These are phyloP conservation scores for Amniataba percoides DNA, from an alignment of 2,797 vertebrate species.

Conservation along the genomic window DNA sequence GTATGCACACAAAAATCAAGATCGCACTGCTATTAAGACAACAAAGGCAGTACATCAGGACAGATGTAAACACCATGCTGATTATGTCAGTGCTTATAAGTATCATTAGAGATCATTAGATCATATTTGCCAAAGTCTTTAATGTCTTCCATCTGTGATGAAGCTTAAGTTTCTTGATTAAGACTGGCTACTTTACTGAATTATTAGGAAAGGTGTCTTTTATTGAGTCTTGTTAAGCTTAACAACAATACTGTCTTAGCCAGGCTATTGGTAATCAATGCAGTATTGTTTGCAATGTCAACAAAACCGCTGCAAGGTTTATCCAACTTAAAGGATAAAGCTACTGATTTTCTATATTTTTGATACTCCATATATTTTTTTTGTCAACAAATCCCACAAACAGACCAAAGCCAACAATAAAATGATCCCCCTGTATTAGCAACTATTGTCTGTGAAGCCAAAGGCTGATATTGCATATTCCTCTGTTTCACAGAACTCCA, in stretches of 20 bases:
- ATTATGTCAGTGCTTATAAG: constrained; percentile 20
- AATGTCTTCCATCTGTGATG: background rate
- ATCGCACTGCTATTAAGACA: constrained; percentile 40
- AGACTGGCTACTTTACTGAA: background rate
- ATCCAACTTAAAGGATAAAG: background rate
- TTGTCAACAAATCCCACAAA: constrained; percentile 9
- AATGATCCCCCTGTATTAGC: too few relatives aligned
- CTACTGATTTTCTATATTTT: background rate
- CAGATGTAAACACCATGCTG: constrained; percentile 18
- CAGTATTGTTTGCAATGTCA: background rate
- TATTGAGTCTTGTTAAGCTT: constrained; percentile 1
- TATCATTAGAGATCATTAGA: constrained; percentile 13
- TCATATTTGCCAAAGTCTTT: background rate
- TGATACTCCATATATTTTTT: background rate
- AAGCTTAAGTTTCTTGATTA: background rate
- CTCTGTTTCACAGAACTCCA: too few relatives aligned
- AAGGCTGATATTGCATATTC: too few relatives aligned
- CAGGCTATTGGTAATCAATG: constrained; percentile 23
- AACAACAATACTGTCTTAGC: background rate
- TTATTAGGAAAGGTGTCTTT: background rate
- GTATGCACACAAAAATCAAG: constrained; percentile 40
- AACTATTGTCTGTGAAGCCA: too few relatives aligned
- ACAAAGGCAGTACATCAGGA: constrained; percentile 27
- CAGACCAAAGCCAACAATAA: constrained; percentile 8
- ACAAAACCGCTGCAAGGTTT: constrained; percentile 4